Evolutionary conservation across 2,113 vertebrate genomes (phyloP), one percentile per base, ranked within the genome.

Genomic region (Anthoscopus minutus): DNA sequence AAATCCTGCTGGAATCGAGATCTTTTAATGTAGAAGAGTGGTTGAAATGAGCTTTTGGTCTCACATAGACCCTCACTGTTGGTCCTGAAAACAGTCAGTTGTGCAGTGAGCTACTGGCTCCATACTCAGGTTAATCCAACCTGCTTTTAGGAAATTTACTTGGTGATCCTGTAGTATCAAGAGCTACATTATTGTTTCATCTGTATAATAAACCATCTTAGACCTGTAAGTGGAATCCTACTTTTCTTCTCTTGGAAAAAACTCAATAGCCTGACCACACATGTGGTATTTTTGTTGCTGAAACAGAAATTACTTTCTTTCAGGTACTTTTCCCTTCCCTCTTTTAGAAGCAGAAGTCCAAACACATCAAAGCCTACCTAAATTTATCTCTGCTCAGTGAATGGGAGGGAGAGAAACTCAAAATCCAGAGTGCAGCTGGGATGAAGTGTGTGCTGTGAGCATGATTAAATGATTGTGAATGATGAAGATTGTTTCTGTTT

Each of bases 401-500:
- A 13, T 50, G 38, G 10, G 12, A 12, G 5, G 25, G 13, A 56
- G 20, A 77, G 28, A 87, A 92, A 51, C 18, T 8, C 23, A 35
- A 82, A 93, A 84, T 42, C 47, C 48, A 87, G 31, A 24, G 24
- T n/a, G 42, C 60, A 94, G 37, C 48, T 60, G 35, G 28, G 37
- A 72, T 85, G 70, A 77, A 80, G 64, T 81, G 22, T 86, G 42
- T 35, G 17, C 72, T 25, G 22, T 81, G 48, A 91, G 69, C 62
- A 69, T 42, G 54, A 85, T 69, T 82, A 91, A 89, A 85, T 89
- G 48, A 48, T 70, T 56, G 33, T 77, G 89, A 91, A 92, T 62
- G 54, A 79, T 61, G 79, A 87, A 82, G 54, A 66, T 61, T 86
- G 70, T 89, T 94, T 89, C 94, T 94, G 78, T 96, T 96, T 96